Conservation (phyloP, 2,113 vertebrate genomes). For the Gallinago undulata region DNA sequence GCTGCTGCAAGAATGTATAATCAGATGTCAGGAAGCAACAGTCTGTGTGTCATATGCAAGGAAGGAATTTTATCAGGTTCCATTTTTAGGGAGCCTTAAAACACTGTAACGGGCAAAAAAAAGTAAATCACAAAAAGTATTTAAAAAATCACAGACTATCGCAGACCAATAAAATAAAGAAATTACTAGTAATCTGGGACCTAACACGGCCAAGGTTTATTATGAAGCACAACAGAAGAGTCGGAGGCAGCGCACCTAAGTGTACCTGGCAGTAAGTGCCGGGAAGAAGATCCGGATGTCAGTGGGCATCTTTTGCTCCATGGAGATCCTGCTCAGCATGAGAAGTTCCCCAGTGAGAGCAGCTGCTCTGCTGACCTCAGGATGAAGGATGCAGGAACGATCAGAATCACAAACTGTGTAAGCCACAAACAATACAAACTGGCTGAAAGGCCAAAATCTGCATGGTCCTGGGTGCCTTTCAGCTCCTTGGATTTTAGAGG, state of each 20-base stretch:
- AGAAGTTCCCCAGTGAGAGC: not conserved
- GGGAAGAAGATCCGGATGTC: not conserved
- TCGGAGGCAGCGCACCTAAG: accelerated
- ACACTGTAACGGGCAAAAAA: not conserved
- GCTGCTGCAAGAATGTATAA: not conserved
- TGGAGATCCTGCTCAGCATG: not conserved
- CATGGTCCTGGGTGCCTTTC: not conserved
- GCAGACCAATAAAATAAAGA: not conserved
- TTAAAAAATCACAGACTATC: not conserved
- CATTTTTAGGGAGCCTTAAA: not conserved
- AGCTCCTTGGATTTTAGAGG: not conserved
- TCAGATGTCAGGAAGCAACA: conserved; percentile 4
- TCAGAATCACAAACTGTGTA: not conserved
- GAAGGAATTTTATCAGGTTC: not conserved
- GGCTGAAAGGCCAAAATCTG: not conserved
- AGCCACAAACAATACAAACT: not conserved
- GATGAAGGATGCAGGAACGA: not conserved
- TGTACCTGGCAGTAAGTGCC: not conserved
- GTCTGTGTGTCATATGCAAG: not conserved
- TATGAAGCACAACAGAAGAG: not conserved
- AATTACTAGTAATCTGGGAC: not conserved
- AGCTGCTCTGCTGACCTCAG: not conserved
- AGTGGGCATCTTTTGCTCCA: not conserved
- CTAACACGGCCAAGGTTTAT: not conserved
- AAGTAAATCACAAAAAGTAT: not conserved